phyloP scores from a whole-genome alignment of 2,888 invertebrate genomes.

The Diploptera punctata region DNA sequence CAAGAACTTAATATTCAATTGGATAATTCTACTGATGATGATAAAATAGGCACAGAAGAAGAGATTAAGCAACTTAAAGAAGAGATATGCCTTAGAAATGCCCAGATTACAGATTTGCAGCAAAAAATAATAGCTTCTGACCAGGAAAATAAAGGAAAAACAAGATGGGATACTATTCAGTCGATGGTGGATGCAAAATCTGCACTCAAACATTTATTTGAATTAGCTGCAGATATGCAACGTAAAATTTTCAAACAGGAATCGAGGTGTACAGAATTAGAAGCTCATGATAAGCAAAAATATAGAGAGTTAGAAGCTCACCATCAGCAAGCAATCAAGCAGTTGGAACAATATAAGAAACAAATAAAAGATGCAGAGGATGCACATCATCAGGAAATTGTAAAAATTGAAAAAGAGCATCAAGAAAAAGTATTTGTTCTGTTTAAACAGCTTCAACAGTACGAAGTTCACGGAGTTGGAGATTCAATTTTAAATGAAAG shows the following conservation, averaged over 20 bases:
- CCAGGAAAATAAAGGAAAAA: constrained; percentile 73
- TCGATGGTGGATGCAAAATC: constrained; percentile 80
- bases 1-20: constrained; percentile 52
- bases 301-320: constrained; percentile 23
- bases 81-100: constrained; percentile 69
- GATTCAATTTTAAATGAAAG: constrained; percentile 39
- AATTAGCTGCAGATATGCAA: constrained; percentile 62
- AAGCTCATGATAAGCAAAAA: constrained; percentile 41
- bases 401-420: constrained; percentile 62
- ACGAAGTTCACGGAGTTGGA: constrained; percentile 43
- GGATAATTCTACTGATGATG: constrained; percentile 38
- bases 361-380: constrained; percentile 58
- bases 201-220: constrained; percentile 71
- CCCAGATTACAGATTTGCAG: constrained; percentile 79
- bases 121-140: constrained; percentile 83
- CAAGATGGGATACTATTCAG: constrained; percentile 74
- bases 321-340: constrained; percentile 48
- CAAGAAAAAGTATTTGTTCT: constrained; percentile 60
- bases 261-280: constrained; percentile 46
- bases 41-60: constrained; percentile 45
- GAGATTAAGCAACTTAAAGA: constrained; percentile 57
- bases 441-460: constrained; percentile 40
- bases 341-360: constrained; percentile 53
- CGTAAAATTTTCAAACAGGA: constrained; percentile 46
- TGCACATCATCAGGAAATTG: constrained; percentile 60